A percentile compares a stretch with the other conserved stretches of the same genome.
Conservation (phyloP, 1,140 invertebrate species). For the Palaemon carinicauda region DNA sequence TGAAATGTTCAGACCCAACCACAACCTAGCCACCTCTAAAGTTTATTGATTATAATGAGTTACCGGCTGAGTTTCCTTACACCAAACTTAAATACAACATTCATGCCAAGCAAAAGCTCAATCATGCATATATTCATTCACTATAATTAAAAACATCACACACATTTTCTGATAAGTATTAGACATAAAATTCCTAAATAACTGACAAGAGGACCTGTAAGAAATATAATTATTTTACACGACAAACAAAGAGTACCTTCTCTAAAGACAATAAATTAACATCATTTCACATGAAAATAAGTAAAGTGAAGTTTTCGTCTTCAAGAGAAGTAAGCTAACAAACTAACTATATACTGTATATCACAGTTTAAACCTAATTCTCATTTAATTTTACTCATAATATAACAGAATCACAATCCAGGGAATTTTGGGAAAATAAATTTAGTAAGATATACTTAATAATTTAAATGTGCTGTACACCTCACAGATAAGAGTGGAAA, state of each 20-base stretch:
- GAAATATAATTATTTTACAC: too few relatives aligned
- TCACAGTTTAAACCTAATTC: constrained; percentile 53
- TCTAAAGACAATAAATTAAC: too few relatives aligned
- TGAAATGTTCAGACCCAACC: neutral
- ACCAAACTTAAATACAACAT: constrained; percentile 12
- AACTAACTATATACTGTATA: constrained; percentile 50
- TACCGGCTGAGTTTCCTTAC: constrained; percentile 15
- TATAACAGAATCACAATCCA: neutral
- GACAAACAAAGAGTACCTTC: too few relatives aligned
- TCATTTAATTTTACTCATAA: constrained; percentile 16
- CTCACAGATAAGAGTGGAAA: too few relatives aligned
- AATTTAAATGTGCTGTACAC: neutral
- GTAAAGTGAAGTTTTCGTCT: neutral
- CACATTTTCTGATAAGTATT: too few relatives aligned
- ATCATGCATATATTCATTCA: neutral
- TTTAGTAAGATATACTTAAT: neutral
- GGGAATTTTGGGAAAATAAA: neutral
- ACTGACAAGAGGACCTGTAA: too few relatives aligned
- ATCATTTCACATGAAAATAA: too few relatives aligned
- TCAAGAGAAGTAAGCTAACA: constrained; percentile 3
- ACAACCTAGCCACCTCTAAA: neutral
- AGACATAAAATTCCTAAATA: too few relatives aligned
- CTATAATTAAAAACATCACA: too few relatives aligned
- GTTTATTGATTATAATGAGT: neutral
- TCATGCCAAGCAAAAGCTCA: neutral